phyloP scores from a whole-genome alignment of 2,888 invertebrate species.

The Tineola bisselliella region DNA sequence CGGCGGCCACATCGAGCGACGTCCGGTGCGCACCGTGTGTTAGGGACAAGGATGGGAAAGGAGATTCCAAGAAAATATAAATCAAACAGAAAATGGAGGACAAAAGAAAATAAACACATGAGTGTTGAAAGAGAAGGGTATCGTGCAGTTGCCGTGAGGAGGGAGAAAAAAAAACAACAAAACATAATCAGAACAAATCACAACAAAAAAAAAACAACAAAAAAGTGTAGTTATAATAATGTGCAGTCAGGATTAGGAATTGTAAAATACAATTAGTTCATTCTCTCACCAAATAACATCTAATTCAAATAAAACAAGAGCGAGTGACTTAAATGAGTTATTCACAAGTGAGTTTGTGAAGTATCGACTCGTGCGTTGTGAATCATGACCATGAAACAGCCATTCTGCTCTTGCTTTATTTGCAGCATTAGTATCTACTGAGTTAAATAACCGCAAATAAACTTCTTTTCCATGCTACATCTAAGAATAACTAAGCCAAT shows the following conservation, averaged over 20 bases:
- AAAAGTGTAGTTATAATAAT: slow-evolving; percentile 33
- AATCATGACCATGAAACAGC: background rate
- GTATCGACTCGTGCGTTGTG: background rate
- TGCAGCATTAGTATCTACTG: slow-evolving; percentile 29
- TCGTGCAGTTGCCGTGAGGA: slow-evolving; percentile 61
- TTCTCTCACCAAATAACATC: slow-evolving; percentile 48
- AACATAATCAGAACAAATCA: slow-evolving; percentile 48
- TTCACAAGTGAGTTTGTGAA: background rate
- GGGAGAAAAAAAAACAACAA: slow-evolving; percentile 59
- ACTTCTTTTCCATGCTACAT: slow-evolving; percentile 41
- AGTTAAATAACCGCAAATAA: slow-evolving; percentile 41
- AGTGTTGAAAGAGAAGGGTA: slow-evolving; percentile 50
- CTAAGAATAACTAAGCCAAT: slow-evolving; percentile 19
- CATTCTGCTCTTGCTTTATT: slow-evolving; percentile 47
- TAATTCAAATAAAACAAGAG: slow-evolving; percentile 32
- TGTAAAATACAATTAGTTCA: slow-evolving; percentile 58
- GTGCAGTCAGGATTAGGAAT: slow-evolving; percentile 62
- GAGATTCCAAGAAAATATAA: slow-evolving; percentile 34
- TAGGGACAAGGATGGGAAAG: slow-evolving; percentile 29
- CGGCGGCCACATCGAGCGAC: slow-evolving; percentile 25
- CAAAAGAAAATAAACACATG: slow-evolving; percentile 47
- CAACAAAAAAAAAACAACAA: slow-evolving; percentile 53
- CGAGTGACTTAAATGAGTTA: slow-evolving; percentile 18
- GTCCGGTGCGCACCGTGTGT: slow-evolving; percentile 51
- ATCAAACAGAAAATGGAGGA: slow-evolving; percentile 50